Conservation (phyloP, 2,797 vertebrate species). For the Syncerus caffer region DNA sequence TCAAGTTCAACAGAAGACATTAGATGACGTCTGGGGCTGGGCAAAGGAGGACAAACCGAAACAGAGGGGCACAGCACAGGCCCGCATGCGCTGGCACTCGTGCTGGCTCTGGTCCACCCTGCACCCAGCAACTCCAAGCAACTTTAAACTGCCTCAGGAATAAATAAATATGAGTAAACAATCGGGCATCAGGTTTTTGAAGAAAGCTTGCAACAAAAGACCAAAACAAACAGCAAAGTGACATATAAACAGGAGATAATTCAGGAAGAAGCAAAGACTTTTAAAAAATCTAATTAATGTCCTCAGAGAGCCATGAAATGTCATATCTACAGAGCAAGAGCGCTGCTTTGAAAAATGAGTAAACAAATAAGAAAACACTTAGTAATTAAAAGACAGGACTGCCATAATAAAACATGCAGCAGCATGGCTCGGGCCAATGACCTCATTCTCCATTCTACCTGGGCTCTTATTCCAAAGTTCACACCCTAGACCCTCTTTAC, state of each 20-base stretch:
- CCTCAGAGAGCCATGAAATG: background rate
- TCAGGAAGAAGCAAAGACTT: background rate
- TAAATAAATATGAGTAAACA: background rate
- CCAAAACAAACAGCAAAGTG: background rate
- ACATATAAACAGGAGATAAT: background rate
- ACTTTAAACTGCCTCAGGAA: background rate
- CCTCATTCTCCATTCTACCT: background rate
- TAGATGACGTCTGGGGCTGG: background rate
- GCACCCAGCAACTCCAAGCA: no score
- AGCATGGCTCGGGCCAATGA: background rate
- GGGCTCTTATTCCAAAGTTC: background rate
- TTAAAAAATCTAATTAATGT: background rate
- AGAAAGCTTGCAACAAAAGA: background rate
- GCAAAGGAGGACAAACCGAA: background rate
- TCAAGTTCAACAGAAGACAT: background rate
- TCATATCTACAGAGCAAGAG: background rate
- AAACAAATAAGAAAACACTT: background rate
- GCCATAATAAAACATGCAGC: background rate
- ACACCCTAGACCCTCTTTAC: background rate
- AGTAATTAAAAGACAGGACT: background rate
- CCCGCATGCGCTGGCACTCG: rapidly evolving
- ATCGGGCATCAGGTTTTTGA: background rate
- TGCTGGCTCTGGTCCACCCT: rapidly evolving
- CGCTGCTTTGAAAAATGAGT: background rate
- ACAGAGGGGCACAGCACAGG: background rate